A percentile compares a stretch with the other conserved stretches of the same genome.
Conservation (phyloP, 2,888 invertebrate species). For the Exephanes ischioxanthus region DNA sequence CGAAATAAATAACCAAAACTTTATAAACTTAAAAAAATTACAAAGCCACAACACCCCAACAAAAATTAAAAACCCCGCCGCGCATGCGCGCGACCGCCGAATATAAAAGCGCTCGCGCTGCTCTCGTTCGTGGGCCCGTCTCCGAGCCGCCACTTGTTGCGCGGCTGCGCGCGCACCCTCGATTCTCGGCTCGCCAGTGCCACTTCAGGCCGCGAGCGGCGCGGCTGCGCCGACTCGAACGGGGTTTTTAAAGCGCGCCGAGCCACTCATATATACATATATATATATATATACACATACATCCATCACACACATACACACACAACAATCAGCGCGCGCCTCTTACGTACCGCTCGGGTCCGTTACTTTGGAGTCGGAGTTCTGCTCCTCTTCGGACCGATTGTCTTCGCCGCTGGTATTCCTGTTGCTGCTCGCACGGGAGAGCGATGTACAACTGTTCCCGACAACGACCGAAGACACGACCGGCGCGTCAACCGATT, state of each 20-base stretch:
- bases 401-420: constrained; percentile 18
- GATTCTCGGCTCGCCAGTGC: no score
- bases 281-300: no score
- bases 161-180: background rate
- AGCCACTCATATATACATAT: background rate
- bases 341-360: constrained; percentile 76
- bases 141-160: constrained; percentile 8
- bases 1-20: no score
- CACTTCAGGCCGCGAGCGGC: background rate
- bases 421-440: constrained; percentile 36
- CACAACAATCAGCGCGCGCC: constrained; percentile 18
- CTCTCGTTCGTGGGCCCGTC: no score
- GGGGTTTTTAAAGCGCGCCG: constrained; percentile 2
- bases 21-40: no score
- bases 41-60: no score
- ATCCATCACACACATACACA: no score
- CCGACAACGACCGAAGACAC: constrained; percentile 76
- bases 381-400: constrained; percentile 18
- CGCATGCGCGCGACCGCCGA: no score
- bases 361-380: constrained; percentile 52
- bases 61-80: no score
- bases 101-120: no score
- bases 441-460: constrained; percentile 71
- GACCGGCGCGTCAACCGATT: constrained; percentile 76
- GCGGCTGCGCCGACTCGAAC: background rate